Base-by-base conservation (phyloP, 2,797 vertebrate species). In the Danio jaintianensis region DNA sequence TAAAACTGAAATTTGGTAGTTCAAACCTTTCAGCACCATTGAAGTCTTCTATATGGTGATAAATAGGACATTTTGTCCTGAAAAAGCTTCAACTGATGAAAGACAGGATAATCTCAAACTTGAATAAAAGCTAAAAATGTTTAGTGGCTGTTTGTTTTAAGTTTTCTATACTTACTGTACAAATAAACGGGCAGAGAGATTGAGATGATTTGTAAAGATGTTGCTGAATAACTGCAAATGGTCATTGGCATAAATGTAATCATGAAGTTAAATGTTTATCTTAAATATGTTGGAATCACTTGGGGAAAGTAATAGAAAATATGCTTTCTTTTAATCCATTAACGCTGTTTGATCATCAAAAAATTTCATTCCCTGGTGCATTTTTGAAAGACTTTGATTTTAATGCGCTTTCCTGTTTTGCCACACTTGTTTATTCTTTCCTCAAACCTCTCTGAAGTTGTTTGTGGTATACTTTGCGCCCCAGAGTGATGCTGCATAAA, bases 271-370 rank as follows among this genome's bases (percentile, higher is more conserved):
- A 10, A 15, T 42, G 6, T 47, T 56, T 36, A 47, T 67, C 20
- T 76, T 18, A 3, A 20, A 64, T 20, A 67, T 47, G 10, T 29
- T 22, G 4, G 15, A 45, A 50, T 66, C 29, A 42, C 20, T 64
- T 58, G 43, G 47, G 42, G 48, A 61, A 12, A 78, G 16, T 42
- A 61, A 20, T 45, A 50, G 10, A 2, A 67, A 66, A 40, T 42
- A 56, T 4, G 42, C 8, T 59, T 78, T 81, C 9, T 55, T 74
- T 74, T 59, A 42, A 79, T 53, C 70, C 47, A 29, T 68, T 55
- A 75, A 69, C 1, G 11, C 18, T 11, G 15, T 63, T 47, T 79
- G 63, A 63, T 83, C 59, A 75, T 79, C 13, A 75, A 58, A 72
- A 78, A 40, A 16, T 45, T 66, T 15, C 12, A 36, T 68, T 72